Evolutionary conservation across 2,888 invertebrate species (phyloP).

Genomic region (Chaetogeoica ovagalla): DNA sequence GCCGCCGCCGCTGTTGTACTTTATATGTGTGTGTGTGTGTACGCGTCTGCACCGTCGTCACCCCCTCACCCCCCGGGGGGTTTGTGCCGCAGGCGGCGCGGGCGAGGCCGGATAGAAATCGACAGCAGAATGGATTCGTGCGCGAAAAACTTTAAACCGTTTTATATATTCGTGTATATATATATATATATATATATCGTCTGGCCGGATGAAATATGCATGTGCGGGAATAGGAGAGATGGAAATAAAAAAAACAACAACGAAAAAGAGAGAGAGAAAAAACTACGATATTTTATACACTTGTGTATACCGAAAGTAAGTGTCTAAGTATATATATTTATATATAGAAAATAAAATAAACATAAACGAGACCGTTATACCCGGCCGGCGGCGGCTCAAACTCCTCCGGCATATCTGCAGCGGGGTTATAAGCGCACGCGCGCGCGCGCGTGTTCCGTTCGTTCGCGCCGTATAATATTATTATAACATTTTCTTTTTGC

Average conservation of each 20-base stretch:
- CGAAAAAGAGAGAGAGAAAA: background rate
- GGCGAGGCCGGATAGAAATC: conserved; percentile 40
- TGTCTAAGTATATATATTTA: background rate
- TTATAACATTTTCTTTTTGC: background rate
- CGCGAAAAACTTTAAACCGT: conserved; percentile 50
- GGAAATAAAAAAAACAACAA: background rate
- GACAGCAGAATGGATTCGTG: conserved; percentile 40
- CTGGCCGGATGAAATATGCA: conserved; percentile 44
- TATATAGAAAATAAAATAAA: conserved; percentile 26
- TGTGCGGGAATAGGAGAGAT: background rate
- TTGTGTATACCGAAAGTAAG: background rate
- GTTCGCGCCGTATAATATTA: background rate
- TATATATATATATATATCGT: background rate
- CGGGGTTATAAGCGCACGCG: no score
- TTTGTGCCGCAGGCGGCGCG: background rate
- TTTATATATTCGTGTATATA: conserved; percentile 5
- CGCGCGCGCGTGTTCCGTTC: background rate
- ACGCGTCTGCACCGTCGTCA: no score
- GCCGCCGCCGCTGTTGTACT: background rate
- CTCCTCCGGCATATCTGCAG: no score
- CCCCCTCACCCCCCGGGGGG: no score
- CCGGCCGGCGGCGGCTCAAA: no score
- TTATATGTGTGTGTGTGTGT: no score
- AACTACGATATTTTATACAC: background rate
- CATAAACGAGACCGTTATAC: conserved; percentile 39